phyloP scores from a whole-genome alignment of 1,140 invertebrate species.

The Branchinecta lindahli region DNA sequence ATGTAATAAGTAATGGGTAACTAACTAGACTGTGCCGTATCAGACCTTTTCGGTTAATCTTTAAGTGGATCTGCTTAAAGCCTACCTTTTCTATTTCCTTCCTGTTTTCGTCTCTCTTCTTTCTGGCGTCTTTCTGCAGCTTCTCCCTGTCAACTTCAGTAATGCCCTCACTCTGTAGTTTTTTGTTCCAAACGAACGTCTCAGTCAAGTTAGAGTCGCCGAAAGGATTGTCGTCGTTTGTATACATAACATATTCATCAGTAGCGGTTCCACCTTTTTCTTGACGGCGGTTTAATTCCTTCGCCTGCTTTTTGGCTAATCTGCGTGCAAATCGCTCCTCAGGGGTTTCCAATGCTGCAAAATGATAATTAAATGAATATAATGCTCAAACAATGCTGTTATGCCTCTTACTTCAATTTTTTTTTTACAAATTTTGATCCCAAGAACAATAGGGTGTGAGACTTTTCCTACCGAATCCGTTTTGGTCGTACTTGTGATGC shows the following conservation, averaged over 20 bases:
- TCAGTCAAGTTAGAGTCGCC: constrained; percentile 84
- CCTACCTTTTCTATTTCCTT: constrained; percentile 64
- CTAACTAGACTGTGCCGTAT: too few species aligned
- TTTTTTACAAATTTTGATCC: neutral
- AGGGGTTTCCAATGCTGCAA: constrained; percentile 64
- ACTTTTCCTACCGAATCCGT: too few species aligned
- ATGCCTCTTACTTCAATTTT: neutral
- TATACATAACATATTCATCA: constrained; percentile 78
- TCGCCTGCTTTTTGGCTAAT: constrained; percentile 74
- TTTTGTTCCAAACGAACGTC: constrained; percentile 94
- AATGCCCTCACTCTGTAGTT: constrained; percentile 85
- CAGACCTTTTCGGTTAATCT: too few species aligned
- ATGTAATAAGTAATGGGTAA: too few species aligned
- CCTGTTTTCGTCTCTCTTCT: constrained; percentile 80
- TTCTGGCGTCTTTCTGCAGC: constrained; percentile 63
- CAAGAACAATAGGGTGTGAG: neutral
- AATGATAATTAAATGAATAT: neutral
- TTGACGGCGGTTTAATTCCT: constrained; percentile 71
- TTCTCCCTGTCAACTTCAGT: constrained; percentile 59
- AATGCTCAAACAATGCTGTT: neutral
- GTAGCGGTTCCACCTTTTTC: constrained; percentile 84
- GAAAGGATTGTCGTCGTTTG: constrained; percentile 96
- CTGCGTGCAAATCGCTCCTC: constrained; percentile 81
- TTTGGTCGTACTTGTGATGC: too few species aligned
- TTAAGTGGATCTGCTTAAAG: neutral